Evolutionary conservation across 2,113 vertebrate species (phyloP), one percentile per base, ranked within the genome.

Genomic region (Abramis brama): DNA sequence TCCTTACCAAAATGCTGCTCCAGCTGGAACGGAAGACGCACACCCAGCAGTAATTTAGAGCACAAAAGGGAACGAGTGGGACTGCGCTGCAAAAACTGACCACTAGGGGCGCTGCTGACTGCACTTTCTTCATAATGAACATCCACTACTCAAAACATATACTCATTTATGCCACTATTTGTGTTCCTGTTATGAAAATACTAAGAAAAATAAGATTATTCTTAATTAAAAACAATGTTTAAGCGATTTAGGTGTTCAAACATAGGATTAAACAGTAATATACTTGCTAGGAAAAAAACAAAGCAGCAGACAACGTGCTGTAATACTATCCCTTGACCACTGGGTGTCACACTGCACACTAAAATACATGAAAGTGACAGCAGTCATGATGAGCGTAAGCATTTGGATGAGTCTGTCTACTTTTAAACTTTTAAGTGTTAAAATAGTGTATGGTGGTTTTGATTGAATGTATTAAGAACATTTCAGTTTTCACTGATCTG

Each of bases 31-130:
- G 17, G 79, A 45, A 85, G 45, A 77, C 50, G 39, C 25, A 23
- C 17, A 57, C 82, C 71, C 73, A 85, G 66, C 66, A 85, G 21
- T 73, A 80, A 55, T 64, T 33, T 64, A n/a, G 39, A 78, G 30
- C 71, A 79, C 76, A 47, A 59, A 59, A 71, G 6, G 36, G 57
- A 45, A 11, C 9, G 13, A 21, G 25, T 27, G 15, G 50, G 59
- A 47, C 9, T 25, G 36, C 5, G 8, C 55, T 59, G 43, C 17
- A 43, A 71, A 10, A 68, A 17, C 25, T 33, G n/a, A 52, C 62
- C 88, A 91, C 83, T 91, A 90, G 90, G 88, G 92, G 92, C 91
- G 90, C 92, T 59, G 83, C 81, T 88, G 88, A 19, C 88, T 87
- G 87, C 76, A 80, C 12, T 71, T 68, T 21, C 27, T 2, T 43